Conservation (phyloP, 2,888 invertebrate genomes). For the Drosophila merina region DNA sequence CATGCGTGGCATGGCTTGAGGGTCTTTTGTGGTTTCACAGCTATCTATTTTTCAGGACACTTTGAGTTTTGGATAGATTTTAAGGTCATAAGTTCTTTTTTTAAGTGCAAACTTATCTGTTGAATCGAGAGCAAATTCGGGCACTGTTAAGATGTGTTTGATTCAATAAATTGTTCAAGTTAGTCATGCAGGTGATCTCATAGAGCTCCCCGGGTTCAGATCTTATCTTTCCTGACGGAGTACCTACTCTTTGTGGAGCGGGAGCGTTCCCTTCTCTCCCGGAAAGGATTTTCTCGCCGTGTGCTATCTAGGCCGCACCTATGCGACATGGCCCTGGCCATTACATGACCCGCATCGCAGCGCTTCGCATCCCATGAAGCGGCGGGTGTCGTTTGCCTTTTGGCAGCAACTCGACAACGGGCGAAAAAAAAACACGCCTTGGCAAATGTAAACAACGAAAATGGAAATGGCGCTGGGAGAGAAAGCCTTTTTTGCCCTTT, state of each 20-base stretch:
- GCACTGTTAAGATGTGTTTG: conserved; percentile 19
- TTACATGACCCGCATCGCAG: conserved; percentile 70
- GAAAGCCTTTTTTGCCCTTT: conserved; percentile 31
- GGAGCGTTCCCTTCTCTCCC: too few relatives aligned
- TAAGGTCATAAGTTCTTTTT: not conserved
- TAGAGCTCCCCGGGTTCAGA: conserved; percentile 3
- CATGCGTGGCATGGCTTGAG: too few relatives aligned
- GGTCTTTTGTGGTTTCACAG: too few relatives aligned
- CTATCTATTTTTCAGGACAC: not conserved
- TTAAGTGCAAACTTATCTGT: conserved; percentile 7
- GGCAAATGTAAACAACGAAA: conserved; percentile 74
- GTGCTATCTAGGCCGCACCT: conserved; percentile 40
- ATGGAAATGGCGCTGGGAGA: conserved; percentile 66
- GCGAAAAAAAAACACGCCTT: conserved; percentile 39
- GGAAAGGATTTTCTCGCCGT: conserved; percentile 53
- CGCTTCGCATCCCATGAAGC: conserved; percentile 55
- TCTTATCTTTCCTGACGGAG: conserved; percentile 8
- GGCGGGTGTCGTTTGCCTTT: conserved; percentile 73
- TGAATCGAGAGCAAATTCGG: not conserved
- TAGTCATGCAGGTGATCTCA: conserved; percentile 19
- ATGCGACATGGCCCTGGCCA: conserved; percentile 47
- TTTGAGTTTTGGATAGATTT: not conserved
- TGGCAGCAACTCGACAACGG: conserved; percentile 55
- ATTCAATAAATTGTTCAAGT: conserved; percentile 29
- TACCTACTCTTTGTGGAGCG: not conserved